A percentile compares a stretch with the other conserved stretches of the same genome.
These are phyloP conservation scores for Andrena praecox DNA, from an alignment of 2,888 invertebrate genomes.

Conservation along the genomic window DNA sequence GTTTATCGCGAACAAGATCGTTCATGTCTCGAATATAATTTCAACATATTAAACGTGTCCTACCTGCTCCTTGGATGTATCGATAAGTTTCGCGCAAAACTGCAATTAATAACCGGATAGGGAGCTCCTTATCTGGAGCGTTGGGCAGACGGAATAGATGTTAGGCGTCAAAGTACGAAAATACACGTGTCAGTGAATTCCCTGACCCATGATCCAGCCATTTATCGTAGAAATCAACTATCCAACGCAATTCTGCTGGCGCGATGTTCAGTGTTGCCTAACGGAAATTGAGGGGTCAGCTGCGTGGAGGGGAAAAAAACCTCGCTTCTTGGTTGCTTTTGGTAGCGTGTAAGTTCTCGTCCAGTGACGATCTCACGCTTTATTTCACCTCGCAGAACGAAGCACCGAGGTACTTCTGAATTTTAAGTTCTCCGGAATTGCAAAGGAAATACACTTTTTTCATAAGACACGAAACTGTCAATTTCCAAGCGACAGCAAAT, in stretches of 20 bases:
- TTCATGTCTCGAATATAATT: not conserved
- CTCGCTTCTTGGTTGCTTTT: conserved; percentile 23
- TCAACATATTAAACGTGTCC: not conserved
- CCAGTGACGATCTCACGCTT: not conserved
- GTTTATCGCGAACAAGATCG: not conserved
- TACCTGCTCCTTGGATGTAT: not conserved
- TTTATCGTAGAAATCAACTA: conserved; percentile 40
- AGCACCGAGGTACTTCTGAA: not conserved
- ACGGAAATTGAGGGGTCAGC: conserved; percentile 33
- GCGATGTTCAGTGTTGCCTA: conserved; percentile 11
- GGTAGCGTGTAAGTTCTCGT: not conserved
- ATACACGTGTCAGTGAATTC: conserved; percentile 37
- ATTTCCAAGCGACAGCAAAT: too few species aligned
- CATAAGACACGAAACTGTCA: too few species aligned
- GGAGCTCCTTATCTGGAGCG: not conserved
- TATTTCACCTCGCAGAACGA: not conserved
- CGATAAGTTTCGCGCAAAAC: not conserved
- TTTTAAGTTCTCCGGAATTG: not conserved
- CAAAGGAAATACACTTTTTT: too few species aligned
- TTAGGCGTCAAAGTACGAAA: not conserved
- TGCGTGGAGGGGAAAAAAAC: conserved; percentile 20
- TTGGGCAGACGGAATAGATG: not conserved
- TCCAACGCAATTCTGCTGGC: conserved; percentile 27
- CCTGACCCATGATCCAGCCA: conserved; percentile 45
- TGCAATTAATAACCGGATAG: conserved; percentile 9